Base-by-base conservation (phyloP, 1,140 invertebrate species). In the Drosophila nannoptera region DNA sequence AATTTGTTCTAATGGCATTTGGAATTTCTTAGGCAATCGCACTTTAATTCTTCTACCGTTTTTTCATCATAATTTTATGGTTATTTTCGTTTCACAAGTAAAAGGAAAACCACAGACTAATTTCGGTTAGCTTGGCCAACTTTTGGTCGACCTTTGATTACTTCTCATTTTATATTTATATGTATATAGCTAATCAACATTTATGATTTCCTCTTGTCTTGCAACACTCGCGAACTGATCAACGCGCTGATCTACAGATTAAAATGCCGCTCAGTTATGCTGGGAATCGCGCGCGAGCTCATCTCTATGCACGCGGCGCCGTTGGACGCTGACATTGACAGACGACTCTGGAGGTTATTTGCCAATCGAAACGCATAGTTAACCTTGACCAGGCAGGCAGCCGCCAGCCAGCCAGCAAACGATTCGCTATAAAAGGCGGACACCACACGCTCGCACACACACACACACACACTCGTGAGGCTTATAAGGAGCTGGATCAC, bases 331-430 rank as follows among this genome's bases (percentile, higher is more conserved):
- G 73, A 75, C 73, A 75, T 75, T 75, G 73, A 75, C 62, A 68
- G 73, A 72, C 73, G 68, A 61, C 68, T 56, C 12, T 61, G 72
- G 72, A 74, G 72, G 72, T 71, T 74, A 71, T 73, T 70, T 69
- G 70, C 65, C 61, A 61, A 48, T 69, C 54, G 42, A 7, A 45
- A 56, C 40, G 54, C 78, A 84, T 80, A 66, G 73, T 76, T 84
- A 83, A 83, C 78, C 80, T 84, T 83, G 78, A 83, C 78, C 78
- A 64, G 66, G 71, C 75, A 46, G 3, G 52, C 61, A 46, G 67
- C 38, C 67, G 73, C 64, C 66, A 60, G 42, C 42, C 38, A 36
- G 54, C 32, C 59, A 65, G 52, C 69, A 64, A 73, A 64, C 69
- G 55, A 56, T 42, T 68, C 56, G 68, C 64, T 63, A 53, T 67